Percentiles rank a stretch among this genome's conserved stretches.
Evolutionary conservation across 2,888 invertebrate species (phyloP).

Genomic region (Altica lythri): DNA sequence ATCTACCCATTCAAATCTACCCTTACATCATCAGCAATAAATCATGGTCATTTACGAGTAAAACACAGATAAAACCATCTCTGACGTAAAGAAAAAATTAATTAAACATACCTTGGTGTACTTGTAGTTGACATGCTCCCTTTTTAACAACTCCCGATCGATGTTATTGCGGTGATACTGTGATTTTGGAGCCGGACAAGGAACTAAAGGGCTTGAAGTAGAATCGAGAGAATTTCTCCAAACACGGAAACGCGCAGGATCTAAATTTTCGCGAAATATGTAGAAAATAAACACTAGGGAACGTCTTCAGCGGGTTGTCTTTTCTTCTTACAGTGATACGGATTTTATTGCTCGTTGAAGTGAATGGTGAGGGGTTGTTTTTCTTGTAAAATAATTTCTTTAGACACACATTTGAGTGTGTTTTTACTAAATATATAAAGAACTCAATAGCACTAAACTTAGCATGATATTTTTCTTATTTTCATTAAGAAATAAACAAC

Average conservation of each 20-base stretch:
- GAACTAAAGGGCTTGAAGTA: slow-evolving; percentile 25
- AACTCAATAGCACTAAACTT: too few relatives aligned
- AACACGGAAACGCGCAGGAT: slow-evolving; percentile 20
- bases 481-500: too few relatives aligned
- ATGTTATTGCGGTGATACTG: slow-evolving; percentile 30
- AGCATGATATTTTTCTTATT: too few relatives aligned
- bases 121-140: slow-evolving; percentile 43
- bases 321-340: too few relatives aligned
- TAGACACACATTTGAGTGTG: too few relatives aligned
- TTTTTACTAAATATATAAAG: too few relatives aligned
- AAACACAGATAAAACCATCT: slow-evolving; percentile 15
- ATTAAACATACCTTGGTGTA: slow-evolving; percentile 43
- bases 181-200: slow-evolving; percentile 34
- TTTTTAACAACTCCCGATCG: slow-evolving; percentile 31
- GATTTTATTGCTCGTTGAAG: too few relatives aligned
- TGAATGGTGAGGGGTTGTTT: too few relatives aligned
- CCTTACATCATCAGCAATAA: background rate
- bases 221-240: slow-evolving; percentile 17
- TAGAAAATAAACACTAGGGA: background rate
- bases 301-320: too few relatives aligned
- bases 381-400: too few relatives aligned
- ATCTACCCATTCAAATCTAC: background rate
- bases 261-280: background rate
- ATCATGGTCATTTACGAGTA: background rate
- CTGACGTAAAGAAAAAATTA: slow-evolving; percentile 23